These are phyloP conservation scores for Drosophila lowei DNA, from an alignment of 1,140 invertebrate genomes.

Conservation along the genomic window DNA sequence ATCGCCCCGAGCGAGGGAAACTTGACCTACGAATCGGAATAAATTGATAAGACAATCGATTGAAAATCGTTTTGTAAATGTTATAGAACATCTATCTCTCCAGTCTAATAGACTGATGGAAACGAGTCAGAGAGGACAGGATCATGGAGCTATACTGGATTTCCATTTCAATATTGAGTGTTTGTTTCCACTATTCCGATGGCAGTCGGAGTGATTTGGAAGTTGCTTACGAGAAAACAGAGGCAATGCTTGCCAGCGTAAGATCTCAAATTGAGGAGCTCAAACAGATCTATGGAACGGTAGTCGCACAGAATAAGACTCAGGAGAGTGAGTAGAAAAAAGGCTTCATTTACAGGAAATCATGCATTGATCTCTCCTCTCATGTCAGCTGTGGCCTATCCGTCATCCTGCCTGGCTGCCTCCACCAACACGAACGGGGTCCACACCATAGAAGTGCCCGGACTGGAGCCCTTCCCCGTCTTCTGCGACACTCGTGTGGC, in stretches of 20 bases:
- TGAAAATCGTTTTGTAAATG: not conserved
- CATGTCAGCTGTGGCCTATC: slow-evolving; percentile 10
- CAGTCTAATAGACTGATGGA: slow-evolving; percentile 4
- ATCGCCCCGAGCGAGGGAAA: slow-evolving; percentile 10
- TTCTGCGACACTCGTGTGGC: slow-evolving; percentile 52
- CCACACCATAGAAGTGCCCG: slow-evolving; percentile 51
- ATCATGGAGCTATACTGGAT: slow-evolving; percentile 29
- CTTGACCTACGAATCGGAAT: slow-evolving; percentile 47
- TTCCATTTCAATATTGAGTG: slow-evolving; percentile 8
- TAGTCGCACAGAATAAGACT: too few species aligned
- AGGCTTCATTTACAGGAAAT: not conserved
- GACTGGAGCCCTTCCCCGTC: slow-evolving; percentile 43
- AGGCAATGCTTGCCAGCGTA: slow-evolving; percentile 24
- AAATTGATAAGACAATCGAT: slow-evolving; percentile 34
- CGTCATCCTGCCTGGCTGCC: slow-evolving; percentile 62
- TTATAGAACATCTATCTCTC: not conserved
- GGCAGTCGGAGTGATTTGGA: slow-evolving; percentile 5
- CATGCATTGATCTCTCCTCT: not conserved
- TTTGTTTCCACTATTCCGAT: not conserved
- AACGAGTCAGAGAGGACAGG: not conserved
- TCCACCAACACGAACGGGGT: slow-evolving; percentile 52
- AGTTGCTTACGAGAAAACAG: slow-evolving; percentile 23
- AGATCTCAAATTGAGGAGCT: slow-evolving; percentile 36
- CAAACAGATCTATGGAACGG: slow-evolving; percentile 5
- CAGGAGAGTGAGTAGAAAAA: slow-evolving; percentile 4